phyloP scores from a whole-genome alignment of 1,140 invertebrate genomes.

The Pseudoatta argentina region DNA sequence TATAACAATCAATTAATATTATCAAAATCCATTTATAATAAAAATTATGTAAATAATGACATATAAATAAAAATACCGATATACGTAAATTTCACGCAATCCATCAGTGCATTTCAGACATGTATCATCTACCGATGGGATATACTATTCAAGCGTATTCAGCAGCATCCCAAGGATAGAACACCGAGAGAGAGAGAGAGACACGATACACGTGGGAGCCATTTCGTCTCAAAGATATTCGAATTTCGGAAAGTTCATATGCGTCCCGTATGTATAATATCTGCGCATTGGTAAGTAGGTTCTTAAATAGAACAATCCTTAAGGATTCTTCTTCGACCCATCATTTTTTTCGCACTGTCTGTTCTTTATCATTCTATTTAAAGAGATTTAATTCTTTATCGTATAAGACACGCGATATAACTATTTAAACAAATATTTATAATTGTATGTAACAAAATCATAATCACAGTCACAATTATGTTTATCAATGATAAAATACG shows the following conservation, averaged over 20 bases:
- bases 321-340: constrained; percentile 34
- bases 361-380: no score
- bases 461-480: neutral
- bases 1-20: constrained; percentile 1
- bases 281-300: neutral
- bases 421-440: neutral
- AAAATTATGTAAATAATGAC: neutral
- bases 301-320: constrained; percentile 7
- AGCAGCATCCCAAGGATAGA: constrained; percentile 31
- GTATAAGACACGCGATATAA: neutral
- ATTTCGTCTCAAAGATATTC: constrained; percentile 48
- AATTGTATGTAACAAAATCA: neutral
- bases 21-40: neutral
- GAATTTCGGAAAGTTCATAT: constrained; percentile 54
- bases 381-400: neutral
- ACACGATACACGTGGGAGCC: constrained; percentile 46
- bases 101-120: neutral
- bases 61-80: neutral
- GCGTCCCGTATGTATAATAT: constrained; percentile 61
- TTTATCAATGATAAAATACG: neutral
- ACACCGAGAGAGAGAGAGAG: constrained; percentile 17
- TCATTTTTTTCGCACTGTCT: constrained; percentile 1
- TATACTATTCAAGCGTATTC: constrained; percentile 45
- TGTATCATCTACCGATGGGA: neutral
- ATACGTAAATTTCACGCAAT: neutral